A percentile compares a stretch with the other conserved stretches of the same genome.
These are phyloP conservation scores for Mormoops blainvillei DNA, from an alignment of 2,113 vertebrate genomes.

Conservation along the genomic window DNA sequence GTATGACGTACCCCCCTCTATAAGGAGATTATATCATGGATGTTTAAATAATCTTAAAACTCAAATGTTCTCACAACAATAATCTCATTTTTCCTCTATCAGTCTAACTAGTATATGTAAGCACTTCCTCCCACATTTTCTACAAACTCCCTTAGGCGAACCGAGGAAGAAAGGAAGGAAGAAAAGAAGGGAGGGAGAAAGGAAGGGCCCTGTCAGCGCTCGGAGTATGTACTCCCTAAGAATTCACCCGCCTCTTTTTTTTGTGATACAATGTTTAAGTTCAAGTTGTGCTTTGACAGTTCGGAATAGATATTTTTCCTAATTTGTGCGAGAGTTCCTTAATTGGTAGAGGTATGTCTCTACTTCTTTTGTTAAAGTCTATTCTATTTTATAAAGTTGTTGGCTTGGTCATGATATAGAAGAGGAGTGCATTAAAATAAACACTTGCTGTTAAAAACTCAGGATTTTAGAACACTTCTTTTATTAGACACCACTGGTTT, in stretches of 20 bases:
- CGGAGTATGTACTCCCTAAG: not conserved
- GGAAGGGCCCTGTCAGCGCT: rapidly evolving
- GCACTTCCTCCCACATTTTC: not conserved
- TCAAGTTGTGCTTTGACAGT: not conserved
- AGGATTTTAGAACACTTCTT: not conserved
- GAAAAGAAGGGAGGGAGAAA: not conserved
- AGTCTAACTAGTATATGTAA: not conserved
- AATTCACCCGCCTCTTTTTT: not conserved
- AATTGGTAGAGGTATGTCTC: not conserved
- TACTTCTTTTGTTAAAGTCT: not conserved
- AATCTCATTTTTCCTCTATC: not conserved
- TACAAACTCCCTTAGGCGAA: not conserved
- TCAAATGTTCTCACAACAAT: not conserved
- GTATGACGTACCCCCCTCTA: not conserved
- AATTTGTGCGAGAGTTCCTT: not conserved
- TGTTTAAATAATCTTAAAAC: not conserved
- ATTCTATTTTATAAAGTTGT: not conserved
- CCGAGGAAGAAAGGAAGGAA: not conserved
- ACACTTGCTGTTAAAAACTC: not conserved
- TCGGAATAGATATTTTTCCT: not conserved
- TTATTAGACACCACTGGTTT: not conserved
- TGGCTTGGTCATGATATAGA: not conserved
- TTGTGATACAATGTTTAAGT: not conserved
- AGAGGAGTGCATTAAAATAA: not conserved
- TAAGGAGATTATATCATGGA: not conserved